A percentile compares a stretch with the other conserved stretches of the same genome.
These are phyloP conservation scores for Acromyrmex echinatior DNA, from an alignment of 1,140 invertebrate species.

Conservation along the genomic window DNA sequence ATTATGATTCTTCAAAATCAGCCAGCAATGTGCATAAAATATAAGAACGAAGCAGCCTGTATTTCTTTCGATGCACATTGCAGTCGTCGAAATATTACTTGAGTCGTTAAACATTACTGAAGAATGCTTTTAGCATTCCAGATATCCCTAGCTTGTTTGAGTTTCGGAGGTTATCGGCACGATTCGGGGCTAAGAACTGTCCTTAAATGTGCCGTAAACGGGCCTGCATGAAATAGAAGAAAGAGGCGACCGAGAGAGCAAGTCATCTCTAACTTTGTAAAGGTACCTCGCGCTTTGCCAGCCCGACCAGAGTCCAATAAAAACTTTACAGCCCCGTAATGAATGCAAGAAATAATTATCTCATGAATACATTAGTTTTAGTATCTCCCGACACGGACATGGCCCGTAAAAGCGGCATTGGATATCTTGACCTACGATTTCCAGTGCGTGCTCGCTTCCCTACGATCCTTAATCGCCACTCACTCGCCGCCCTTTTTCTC, in stretches of 20 bases:
- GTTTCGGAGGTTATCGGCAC: conserved; percentile 67
- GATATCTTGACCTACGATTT: conserved; percentile 79
- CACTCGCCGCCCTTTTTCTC: conserved; percentile 39
- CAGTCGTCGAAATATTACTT: conserved; percentile 21
- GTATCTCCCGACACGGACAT: conserved; percentile 78
- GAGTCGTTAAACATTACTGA: conserved; percentile 65
- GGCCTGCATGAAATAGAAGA: conserved; percentile 48
- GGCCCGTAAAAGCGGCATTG: conserved; percentile 77
- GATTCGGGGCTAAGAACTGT: conserved; percentile 61
- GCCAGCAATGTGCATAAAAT: not conserved
- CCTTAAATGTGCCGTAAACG: conserved; percentile 78
- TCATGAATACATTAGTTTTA: conserved; percentile 86
- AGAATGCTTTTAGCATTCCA: conserved; percentile 73
- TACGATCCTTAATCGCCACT: conserved; percentile 70
- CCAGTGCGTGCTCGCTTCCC: conserved; percentile 63
- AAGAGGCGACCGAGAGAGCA: conserved; percentile 16
- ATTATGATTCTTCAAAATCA: not conserved
- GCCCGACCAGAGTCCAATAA: conserved; percentile 75
- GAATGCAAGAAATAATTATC: conserved; percentile 86
- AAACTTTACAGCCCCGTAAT: conserved; percentile 83
- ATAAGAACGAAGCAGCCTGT: not conserved
- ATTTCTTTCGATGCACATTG: not conserved
- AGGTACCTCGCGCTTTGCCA: conserved; percentile 75
- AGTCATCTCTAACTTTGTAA: conserved; percentile 80
- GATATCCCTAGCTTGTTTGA: conserved; percentile 62